Evolutionary conservation across 2,113 vertebrate species (phyloP).

Genomic region (Poeciliopsis prolifica): DNA sequence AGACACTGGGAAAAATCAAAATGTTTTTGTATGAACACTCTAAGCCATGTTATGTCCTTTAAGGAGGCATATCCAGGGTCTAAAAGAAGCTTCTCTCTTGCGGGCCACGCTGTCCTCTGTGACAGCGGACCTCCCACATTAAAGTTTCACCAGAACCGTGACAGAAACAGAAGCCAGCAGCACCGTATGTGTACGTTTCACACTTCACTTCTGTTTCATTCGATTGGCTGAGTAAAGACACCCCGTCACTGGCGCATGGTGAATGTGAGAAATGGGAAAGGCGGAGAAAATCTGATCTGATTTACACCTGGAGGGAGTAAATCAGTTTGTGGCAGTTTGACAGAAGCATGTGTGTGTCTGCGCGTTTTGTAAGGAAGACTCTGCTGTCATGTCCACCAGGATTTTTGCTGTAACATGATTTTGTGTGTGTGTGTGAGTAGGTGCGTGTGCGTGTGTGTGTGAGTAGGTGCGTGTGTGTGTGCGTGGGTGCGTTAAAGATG

Average conservation of each 20-base stretch:
- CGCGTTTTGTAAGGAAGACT: slow-evolving; percentile 7
- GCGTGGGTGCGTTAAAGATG: slow-evolving; percentile 19
- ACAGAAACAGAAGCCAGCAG: slow-evolving; percentile 23
- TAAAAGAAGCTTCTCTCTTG: slow-evolving; percentile 33
- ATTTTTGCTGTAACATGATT: background rate
- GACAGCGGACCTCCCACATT: slow-evolving; percentile 23
- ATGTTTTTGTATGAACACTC: slow-evolving; percentile 10
- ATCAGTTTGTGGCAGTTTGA: slow-evolving; percentile 39
- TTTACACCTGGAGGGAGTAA: slow-evolving; percentile 55
- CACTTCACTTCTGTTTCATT: slow-evolving; percentile 58
- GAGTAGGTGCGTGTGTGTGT: background rate
- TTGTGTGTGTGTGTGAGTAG: slow-evolving; percentile 23
- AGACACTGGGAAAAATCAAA: background rate
- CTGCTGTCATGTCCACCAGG: background rate
- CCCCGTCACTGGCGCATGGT: slow-evolving; percentile 58
- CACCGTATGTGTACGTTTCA: slow-evolving; percentile 56
- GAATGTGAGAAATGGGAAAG: slow-evolving; percentile 61
- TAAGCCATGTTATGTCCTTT: slow-evolving; percentile 28
- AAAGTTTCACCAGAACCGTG: slow-evolving; percentile 39
- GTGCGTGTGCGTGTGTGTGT: slow-evolving; percentile 25
- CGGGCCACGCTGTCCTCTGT: slow-evolving; percentile 21
- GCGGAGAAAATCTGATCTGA: slow-evolving; percentile 50
- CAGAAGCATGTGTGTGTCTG: slow-evolving; percentile 9
- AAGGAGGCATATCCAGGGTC: slow-evolving; percentile 38
- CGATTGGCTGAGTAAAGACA: slow-evolving; percentile 60